phyloP scores from a whole-genome alignment of 2,797 vertebrate genomes.

The Dallia pectoralis region DNA sequence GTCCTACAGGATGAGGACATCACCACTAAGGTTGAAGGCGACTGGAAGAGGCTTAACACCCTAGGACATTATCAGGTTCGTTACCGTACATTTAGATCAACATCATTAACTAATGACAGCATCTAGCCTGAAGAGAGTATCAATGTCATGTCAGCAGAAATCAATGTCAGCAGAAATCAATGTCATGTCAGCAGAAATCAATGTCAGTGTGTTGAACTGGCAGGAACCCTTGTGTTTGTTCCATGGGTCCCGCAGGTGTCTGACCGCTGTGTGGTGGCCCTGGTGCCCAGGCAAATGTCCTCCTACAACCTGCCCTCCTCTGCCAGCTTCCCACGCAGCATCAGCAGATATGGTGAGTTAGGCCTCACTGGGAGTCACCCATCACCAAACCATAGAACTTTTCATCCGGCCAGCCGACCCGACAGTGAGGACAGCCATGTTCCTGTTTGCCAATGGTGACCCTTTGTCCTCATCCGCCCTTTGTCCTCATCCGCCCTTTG shows the following conservation, averaged over 20 bases:
- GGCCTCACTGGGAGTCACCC: not conserved
- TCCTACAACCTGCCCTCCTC: slow-evolving; percentile 96
- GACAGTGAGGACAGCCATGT: not conserved
- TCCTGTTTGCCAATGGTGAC: not conserved
- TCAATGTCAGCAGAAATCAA: not conserved
- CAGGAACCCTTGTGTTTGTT: not conserved
- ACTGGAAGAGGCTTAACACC: slow-evolving; percentile 96
- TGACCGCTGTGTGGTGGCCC: slow-evolving; percentile 92
- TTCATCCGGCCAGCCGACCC: not conserved
- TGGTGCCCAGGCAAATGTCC: slow-evolving; percentile 97
- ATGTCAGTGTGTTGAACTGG: not conserved
- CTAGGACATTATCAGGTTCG: slow-evolving; percentile 93
- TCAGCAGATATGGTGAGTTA: slow-evolving; percentile 93
- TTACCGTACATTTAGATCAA: not conserved
- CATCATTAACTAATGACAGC: not conserved
- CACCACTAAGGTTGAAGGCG: slow-evolving; percentile 95
- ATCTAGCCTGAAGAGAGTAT: not conserved
- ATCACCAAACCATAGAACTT: not conserved
- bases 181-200: not conserved
- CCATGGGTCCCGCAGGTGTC: slow-evolving; percentile 79
- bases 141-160: not conserved
- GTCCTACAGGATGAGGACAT: slow-evolving; percentile 97
- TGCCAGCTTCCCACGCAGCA: slow-evolving; percentile 94
- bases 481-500: no score
- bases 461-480: no score